Base-by-base conservation (phyloP, 2,888 invertebrate genomes). In the Brenthis daphne region DNA sequence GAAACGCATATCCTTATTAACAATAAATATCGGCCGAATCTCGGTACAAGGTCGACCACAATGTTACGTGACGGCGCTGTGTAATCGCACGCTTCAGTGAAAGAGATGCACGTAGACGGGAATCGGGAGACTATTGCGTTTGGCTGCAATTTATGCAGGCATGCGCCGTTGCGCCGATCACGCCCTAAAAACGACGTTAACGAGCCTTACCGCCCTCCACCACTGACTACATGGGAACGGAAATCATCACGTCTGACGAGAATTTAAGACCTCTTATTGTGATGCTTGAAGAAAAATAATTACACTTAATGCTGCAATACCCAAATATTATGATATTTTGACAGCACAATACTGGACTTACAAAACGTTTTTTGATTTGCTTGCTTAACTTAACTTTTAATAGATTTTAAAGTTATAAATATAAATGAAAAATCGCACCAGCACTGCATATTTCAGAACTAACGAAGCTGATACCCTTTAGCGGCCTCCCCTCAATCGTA, bases 111-210 rank as follows among this genome's bases (percentile, higher is more conserved):
- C 70, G 74, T 70, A 76, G 75, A 75, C 78, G 78, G 80, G 81
- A 80, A 78, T 78, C 77, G 77, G 76, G 76, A 78, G 79, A 79
- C 78, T 79, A 82, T 82, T 79, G 80, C 81, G 79, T 85, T 84
- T 80, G 78, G 81, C 77, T 85, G 89, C 86, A 90, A 87, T 87
- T 87, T 85, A 88, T 87, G 87, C 87, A 88, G 83, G 85, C 89
- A 89, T 89, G 89, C 89, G 89, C 87, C 78, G 88, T 86, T 85
- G 86, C 83, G 83, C 81, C 84, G 85, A 87, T 90, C 89, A 89
- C 90, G 90, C 91, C 90, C 88, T 87, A 87, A 90, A 90, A 90
- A 89, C 86, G 77, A 77, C 83, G 82, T 80, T 88, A 91, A 90
- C 89, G 84, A 89, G 85, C 81, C 85, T 77, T 82, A 80, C 82